Base-by-base conservation (phyloP, 2,888 invertebrate genomes). In the Dolichopus griseipennis region DNA sequence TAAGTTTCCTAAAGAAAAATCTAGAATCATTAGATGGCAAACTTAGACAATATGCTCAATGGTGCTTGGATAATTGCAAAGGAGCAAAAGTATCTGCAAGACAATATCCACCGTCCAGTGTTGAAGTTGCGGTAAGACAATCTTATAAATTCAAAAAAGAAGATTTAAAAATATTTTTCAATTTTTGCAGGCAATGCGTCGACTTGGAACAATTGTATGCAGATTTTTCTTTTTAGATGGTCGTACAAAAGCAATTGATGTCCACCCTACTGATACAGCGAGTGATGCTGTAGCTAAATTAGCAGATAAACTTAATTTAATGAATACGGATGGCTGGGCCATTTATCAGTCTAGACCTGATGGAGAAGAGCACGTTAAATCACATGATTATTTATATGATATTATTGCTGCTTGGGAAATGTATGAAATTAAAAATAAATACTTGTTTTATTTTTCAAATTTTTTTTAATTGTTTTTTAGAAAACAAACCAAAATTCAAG, bases 151-250 rank as follows among this genome's bases (percentile, higher is more conserved):
- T 41, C 61, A 68, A 27, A 27, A 27, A 27, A 27, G 27, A 65
- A 66, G 63, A 43, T 21, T 61, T 62, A 22, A 22, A 64, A n/a
- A 20, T 66, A 2, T 34, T 21, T 65, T 21, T 65, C 22, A 5
- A 43, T 62, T 61, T 61, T n/a, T 15, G 6, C 73, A 91, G 91
- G 95, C 95, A 0, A 94, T 95, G 92, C 87, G 92, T 74, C 86
- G 93, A 65, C 84, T 95, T 34, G 94, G 94, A 68, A 95, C 95
- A 0, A 92, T 97, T 73, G 94, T 96, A 0, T 95, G 95, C 78
- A 87, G 93, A 65, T 95, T 97, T 83, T 95, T 95, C 84, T 95
- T 97, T 83, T 85, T 97, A 78, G 96, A 97, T 81, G 95, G 95
- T 0, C 88, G 95, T 68, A 95, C 95, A 1, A 97, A 96, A 81